Evolutionary conservation across 2,888 invertebrate genomes (phyloP), one percentile per base, ranked within the genome.

Genomic region (Volucella bombylans): DNA sequence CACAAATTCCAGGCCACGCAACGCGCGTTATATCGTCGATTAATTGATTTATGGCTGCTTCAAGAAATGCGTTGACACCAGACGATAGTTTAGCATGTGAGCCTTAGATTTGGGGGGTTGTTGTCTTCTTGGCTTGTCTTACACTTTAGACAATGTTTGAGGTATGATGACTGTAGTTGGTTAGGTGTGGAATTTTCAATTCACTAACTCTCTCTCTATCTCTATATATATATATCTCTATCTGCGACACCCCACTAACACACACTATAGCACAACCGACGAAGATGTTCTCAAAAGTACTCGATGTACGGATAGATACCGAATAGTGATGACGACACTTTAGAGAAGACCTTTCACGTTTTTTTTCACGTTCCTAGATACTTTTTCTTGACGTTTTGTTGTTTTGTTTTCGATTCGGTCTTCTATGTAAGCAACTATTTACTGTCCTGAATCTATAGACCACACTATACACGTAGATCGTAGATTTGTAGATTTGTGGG

Each of bases 51-150:
- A 97, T 94, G 97, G 97, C 93, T 97, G 97, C 93, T 97, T 97
- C 92, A 97, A 93, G 92, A 97, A 97, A 93, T 97, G 97, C 92
- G 97, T 97, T 92, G 97, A 96, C 88, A 97, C 97, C 91, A 97
- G 94, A 93, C 97, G 95, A 95, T 97, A 95, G 93, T 96, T 97
- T 94, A 97, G 96, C 97, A 97, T 97, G 90, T 91, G 90, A 90
- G 87, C 87, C 71, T 72, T 62, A 76, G 52, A 55, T 52, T 55
- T 38, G 80, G 55, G 15, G 12, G 43, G 43, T 57, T 72, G 31
- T 31, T n/a, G n/a, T n/a, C n/a, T n/a, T n/a, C 64, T 64, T 61
- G 15, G 47, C 47, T 52, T 4, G 31, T 31, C 62, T 23, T 52
- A 69, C 71, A 73, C 64, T 78, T 86, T 73, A 47, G 49, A 61